These are phyloP conservation scores for Trachelus tabidus DNA, from an alignment of 2,888 invertebrate genomes.

Conservation along the genomic window DNA sequence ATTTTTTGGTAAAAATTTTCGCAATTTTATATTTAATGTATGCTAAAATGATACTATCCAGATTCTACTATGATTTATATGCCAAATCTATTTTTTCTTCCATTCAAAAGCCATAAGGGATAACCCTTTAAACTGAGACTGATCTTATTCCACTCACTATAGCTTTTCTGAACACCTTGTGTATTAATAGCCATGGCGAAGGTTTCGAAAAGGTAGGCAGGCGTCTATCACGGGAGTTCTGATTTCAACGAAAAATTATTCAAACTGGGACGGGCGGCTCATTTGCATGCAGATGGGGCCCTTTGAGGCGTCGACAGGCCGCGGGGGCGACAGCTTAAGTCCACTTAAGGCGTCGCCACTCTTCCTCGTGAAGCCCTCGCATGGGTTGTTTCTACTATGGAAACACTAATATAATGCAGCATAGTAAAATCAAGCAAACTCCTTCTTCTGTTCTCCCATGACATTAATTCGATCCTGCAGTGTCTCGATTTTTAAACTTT, in stretches of 20 bases:
- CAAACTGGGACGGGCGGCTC: slow-evolving; percentile 21
- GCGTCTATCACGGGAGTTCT: slow-evolving; percentile 19
- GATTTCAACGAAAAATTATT: slow-evolving; percentile 24
- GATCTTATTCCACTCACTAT: not conserved
- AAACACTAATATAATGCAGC: not conserved
- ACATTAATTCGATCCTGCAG: not conserved
- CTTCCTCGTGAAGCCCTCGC: slow-evolving; percentile 3
- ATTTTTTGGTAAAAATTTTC: not conserved
- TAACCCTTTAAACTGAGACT: not conserved
- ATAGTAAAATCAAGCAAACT: not conserved
- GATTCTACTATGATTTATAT: not conserved
- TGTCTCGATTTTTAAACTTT: not conserved
- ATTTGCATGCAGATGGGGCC: slow-evolving; percentile 24
- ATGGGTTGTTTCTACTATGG: not conserved
- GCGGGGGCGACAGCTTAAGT: slow-evolving; percentile 23
- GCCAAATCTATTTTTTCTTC: not conserved
- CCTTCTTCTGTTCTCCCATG: not conserved
- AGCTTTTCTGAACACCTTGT: not conserved
- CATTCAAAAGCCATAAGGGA: not conserved
- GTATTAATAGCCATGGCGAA: not conserved
- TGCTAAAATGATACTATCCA: not conserved
- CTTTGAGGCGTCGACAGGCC: slow-evolving; percentile 26
- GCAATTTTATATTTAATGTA: not conserved
- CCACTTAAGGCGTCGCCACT: slow-evolving; percentile 10
- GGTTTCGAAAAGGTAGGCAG: slow-evolving; percentile 5